Percentiles rank a stretch among this genome's conserved stretches.
These are phyloP conservation scores for Lepus townsendii DNA, from an alignment of 2,797 vertebrate species.

Conservation along the genomic window DNA sequence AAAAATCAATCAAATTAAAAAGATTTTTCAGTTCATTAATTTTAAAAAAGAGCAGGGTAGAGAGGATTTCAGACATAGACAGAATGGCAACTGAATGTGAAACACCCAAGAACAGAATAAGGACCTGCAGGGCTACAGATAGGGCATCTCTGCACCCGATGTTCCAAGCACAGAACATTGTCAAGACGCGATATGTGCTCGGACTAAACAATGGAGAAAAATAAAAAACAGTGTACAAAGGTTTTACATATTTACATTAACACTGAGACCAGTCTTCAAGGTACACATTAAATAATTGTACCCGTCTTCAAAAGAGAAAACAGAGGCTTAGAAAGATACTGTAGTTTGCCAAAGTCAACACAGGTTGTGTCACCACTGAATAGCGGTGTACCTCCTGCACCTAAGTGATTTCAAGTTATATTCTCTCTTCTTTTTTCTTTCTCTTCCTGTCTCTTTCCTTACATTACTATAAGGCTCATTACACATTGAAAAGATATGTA, in stretches of 20 bases:
- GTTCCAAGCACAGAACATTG: background rate
- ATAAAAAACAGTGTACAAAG: background rate
- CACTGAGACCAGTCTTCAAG: background rate
- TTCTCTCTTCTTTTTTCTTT: background rate
- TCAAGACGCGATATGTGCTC: background rate
- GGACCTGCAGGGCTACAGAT: background rate
- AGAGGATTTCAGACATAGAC: background rate
- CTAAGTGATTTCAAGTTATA: background rate
- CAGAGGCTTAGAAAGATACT: background rate
- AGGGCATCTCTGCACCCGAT: background rate
- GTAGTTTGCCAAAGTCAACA: background rate
- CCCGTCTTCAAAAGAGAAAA: background rate
- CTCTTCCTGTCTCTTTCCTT: background rate
- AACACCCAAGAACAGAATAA: background rate
- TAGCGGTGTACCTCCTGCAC: accelerated
- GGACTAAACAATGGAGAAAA: background rate
- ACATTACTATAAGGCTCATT: background rate
- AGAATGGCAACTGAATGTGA: background rate
- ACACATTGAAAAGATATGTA: background rate
- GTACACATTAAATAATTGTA: background rate
- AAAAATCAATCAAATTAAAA: background rate
- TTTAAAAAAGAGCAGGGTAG: background rate
- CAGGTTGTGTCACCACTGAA: background rate
- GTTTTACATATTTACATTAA: background rate
- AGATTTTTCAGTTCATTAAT: background rate